phyloP scores from a whole-genome alignment of 2,888 invertebrate species.

The Gisinianus flammeolus region DNA sequence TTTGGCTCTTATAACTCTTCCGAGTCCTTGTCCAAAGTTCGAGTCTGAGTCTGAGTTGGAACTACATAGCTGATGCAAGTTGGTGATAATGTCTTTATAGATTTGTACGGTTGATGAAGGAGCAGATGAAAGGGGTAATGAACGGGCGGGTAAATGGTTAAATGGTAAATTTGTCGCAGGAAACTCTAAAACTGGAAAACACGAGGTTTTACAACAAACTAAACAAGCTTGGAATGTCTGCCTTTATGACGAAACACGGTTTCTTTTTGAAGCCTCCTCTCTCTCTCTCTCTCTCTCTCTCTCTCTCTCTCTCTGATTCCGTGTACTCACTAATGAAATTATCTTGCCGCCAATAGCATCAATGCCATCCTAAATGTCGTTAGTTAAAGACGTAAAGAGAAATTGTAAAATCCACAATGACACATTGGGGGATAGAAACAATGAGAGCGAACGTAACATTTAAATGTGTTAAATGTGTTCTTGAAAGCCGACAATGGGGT shows the following conservation, averaged over 20 bases:
- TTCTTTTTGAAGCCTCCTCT: not conserved
- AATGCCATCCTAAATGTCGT: not conserved
- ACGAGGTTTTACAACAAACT: slow-evolving; percentile 25
- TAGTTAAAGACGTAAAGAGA: not conserved
- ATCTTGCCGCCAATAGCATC: not conserved
- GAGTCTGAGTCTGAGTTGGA: not conserved
- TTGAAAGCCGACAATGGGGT: slow-evolving; percentile 6
- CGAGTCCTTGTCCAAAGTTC: not conserved
- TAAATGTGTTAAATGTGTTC: slow-evolving; percentile 6
- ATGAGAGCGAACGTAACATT: slow-evolving; percentile 21
- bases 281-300: not conserved
- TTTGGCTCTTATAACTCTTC: not conserved
- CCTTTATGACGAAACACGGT: slow-evolving; percentile 1
- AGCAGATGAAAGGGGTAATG: slow-evolving; percentile 45
- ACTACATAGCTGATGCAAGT: not conserved
- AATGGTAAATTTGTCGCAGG: slow-evolving; percentile 40
- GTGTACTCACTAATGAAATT: slow-evolving; percentile 13
- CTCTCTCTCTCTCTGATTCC: not conserved
- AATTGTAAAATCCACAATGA: not conserved
- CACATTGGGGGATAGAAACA: slow-evolving; percentile 3
- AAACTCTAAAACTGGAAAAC: slow-evolving; percentile 34
- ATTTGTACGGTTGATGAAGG: slow-evolving; percentile 41
- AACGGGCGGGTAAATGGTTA: slow-evolving; percentile 31
- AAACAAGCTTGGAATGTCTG: slow-evolving; percentile 14
- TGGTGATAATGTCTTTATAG: slow-evolving; percentile 40